A percentile compares a stretch with the other conserved stretches of the same genome.
Conservation (phyloP, 1,140 invertebrate species). For the Eupristina koningsbergeri region DNA sequence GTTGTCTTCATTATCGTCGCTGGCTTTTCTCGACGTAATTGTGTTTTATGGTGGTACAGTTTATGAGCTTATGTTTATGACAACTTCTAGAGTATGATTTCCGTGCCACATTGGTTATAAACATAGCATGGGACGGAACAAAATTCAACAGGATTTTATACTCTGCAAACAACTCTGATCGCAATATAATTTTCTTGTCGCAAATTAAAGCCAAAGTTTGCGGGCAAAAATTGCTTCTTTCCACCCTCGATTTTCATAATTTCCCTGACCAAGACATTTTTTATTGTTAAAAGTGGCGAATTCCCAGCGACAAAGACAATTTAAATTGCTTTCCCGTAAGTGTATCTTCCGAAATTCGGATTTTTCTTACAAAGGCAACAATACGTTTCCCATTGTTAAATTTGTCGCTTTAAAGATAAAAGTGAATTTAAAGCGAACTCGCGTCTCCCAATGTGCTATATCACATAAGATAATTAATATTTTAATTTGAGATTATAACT, state of each 20-base stretch:
- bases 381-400: background rate
- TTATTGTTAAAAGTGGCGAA: no score
- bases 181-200: background rate
- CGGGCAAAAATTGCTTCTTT: background rate
- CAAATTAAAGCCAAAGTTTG: background rate
- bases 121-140: background rate
- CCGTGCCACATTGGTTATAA: background rate
- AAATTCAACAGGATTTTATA: background rate
- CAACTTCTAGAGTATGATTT: background rate
- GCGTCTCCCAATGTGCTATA: background rate
- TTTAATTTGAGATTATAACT: constrained; percentile 8
- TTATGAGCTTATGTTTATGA: constrained; percentile 9
- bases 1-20: background rate
- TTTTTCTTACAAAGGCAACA: background rate
- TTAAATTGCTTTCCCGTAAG: no score
- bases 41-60: background rate
- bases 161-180: background rate
- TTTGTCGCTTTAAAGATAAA: background rate
- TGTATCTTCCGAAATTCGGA: background rate
- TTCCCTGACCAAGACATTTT: no score
- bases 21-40: background rate
- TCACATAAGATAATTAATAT: constrained; percentile 5
- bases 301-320: no score
- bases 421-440: background rate
- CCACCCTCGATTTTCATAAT: background rate